Percentiles rank a stretch among this genome's conserved stretches.
These are phyloP conservation scores for Rhogogaster chlorosoma DNA, from an alignment of 2,888 invertebrate species.

Conservation along the genomic window DNA sequence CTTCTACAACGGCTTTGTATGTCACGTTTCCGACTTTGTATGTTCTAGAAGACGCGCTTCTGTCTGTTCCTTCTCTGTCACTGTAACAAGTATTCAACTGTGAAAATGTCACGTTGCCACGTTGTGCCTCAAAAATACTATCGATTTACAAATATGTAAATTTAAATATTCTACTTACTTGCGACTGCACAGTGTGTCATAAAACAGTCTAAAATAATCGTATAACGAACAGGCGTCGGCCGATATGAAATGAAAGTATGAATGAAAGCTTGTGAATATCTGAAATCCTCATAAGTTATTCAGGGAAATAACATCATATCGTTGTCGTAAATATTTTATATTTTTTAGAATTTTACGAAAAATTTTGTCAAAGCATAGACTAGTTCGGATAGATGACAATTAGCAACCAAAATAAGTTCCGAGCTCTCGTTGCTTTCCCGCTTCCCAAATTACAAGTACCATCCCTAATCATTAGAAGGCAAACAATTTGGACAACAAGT, in stretches of 20 bases:
- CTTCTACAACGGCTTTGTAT: slow-evolving; percentile 34
- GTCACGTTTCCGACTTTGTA: slow-evolving; percentile 43
- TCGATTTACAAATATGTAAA: background rate
- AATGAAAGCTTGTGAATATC: background rate
- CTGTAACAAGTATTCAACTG: slow-evolving; percentile 28
- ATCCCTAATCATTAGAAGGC: background rate
- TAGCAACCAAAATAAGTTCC: background rate
- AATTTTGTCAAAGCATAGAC: background rate
- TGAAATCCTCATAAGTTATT: background rate
- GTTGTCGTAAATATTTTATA: background rate
- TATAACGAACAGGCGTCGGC: background rate
- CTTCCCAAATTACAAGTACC: background rate
- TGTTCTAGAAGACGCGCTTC: background rate
- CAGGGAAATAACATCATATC: background rate
- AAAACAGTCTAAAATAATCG: background rate
- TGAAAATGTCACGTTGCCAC: slow-evolving; percentile 13
- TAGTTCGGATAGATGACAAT: background rate
- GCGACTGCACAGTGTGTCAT: background rate
- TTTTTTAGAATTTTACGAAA: background rate
- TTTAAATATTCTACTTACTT: background rate
- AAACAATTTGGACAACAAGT: slow-evolving; percentile 15
- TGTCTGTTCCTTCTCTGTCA: background rate
- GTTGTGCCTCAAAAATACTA: background rate
- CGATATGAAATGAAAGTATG: background rate
- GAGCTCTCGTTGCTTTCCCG: background rate